Evolutionary conservation across 2,888 invertebrate species (phyloP).

Genomic region (Coecobrya sp.): DNA sequence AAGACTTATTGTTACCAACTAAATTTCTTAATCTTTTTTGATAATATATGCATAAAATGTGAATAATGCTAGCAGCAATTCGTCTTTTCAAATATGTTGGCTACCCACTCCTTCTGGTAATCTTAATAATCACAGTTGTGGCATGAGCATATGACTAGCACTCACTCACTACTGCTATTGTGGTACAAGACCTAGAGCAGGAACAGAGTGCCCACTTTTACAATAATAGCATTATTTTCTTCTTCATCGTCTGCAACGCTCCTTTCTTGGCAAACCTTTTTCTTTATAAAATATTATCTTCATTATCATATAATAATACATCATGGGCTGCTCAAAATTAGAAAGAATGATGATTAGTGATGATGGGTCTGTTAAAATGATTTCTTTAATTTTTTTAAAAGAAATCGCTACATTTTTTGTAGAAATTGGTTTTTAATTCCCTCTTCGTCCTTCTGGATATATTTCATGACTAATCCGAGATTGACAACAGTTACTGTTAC

Average conservation of each 20-base stretch:
- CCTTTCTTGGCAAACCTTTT: slow-evolving; percentile 80
- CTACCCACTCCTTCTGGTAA: slow-evolving; percentile 77
- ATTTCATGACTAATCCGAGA: neutral
- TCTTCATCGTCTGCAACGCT: slow-evolving; percentile 60
- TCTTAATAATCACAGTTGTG: slow-evolving; percentile 71
- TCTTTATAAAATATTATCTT: slow-evolving; percentile 77
- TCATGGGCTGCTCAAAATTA: slow-evolving; percentile 76
- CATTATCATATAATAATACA: slow-evolving; percentile 82
- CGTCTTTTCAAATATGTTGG: slow-evolving; percentile 45
- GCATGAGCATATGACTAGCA: slow-evolving; percentile 3
- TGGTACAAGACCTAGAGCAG: neutral
- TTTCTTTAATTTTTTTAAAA: slow-evolving; percentile 39
- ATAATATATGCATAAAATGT: slow-evolving; percentile 80
- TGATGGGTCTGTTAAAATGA: slow-evolving; percentile 75
- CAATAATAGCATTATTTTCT: slow-evolving; percentile 38
- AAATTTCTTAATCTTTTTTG: slow-evolving; percentile 80
- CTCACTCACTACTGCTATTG: neutral
- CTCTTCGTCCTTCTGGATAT: neutral
- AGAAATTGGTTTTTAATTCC: slow-evolving; percentile 51
- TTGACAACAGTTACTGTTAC: neutral
- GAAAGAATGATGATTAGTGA: slow-evolving; percentile 79
- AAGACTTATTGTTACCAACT: slow-evolving; percentile 78
- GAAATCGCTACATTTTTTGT: slow-evolving; percentile 53
- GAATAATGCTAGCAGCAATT: slow-evolving; percentile 79
- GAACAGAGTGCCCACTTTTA: neutral